A percentile compares a stretch with the other conserved stretches of the same genome.
phyloP scores from a whole-genome alignment of 2,888 invertebrate genomes.

The Hypselothyrea guttata region DNA sequence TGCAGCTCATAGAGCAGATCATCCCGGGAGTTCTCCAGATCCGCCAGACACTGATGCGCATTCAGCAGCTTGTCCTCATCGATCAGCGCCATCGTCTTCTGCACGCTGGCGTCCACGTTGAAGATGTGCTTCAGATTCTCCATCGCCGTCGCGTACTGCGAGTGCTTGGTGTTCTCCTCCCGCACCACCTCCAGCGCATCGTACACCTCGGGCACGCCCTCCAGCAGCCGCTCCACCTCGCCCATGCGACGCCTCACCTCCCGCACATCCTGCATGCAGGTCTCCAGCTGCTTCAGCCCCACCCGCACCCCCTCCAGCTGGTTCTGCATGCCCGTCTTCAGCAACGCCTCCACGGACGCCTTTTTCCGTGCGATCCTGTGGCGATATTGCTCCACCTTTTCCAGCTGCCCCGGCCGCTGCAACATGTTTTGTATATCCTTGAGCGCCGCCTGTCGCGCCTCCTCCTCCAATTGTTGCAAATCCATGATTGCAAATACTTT shows the following conservation, averaged over 20 bases:
- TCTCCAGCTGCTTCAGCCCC: constrained; percentile 94
- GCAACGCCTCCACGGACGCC: constrained; percentile 81
- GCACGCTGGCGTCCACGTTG: constrained; percentile 97
- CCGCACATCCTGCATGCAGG: constrained; percentile 92
- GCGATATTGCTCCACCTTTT: constrained; percentile 87
- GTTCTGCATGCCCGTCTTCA: constrained; percentile 99
- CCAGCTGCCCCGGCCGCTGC: constrained; percentile 96
- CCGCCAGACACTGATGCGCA: constrained; percentile 96
- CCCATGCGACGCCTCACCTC: constrained; percentile 88
- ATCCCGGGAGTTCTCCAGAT: constrained; percentile 97
- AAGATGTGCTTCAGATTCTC: constrained; percentile 99
- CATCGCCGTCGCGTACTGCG: constrained; percentile 98
- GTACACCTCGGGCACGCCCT: constrained; percentile 90
- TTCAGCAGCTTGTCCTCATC: constrained; percentile 96
- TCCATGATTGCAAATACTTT: constrained; percentile 69
- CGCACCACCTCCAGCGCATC: constrained; percentile 92
- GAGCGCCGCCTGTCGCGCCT: constrained; percentile 89
- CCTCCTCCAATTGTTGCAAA: constrained; percentile 88
- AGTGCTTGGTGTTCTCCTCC: constrained; percentile 96
- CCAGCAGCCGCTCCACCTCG: constrained; percentile 89
- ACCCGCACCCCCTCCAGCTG: constrained; percentile 98
- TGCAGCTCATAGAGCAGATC: constrained; percentile 97
- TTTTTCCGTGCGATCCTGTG: constrained; percentile 81
- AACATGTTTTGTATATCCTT: constrained; percentile 95
- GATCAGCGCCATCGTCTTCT: constrained; percentile 96